Base-by-base conservation (phyloP, 2,797 vertebrate species). In the Morelia viridis region DNA sequence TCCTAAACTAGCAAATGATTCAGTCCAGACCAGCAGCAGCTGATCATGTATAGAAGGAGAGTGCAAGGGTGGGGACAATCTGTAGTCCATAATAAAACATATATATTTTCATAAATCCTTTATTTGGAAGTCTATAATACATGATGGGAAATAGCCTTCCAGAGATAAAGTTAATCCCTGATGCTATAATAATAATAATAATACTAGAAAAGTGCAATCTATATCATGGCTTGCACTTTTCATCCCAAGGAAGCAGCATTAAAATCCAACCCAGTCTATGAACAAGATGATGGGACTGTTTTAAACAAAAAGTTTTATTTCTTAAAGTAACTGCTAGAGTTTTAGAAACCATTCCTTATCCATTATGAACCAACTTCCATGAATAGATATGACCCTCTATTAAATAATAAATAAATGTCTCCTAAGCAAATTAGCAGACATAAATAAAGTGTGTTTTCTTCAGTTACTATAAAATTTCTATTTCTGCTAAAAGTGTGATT, bases 401-500 rank as follows among this genome's bases (percentile, higher is more conserved):
- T 87, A 80, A 92, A 41, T 46, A 57, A 90, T 65, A 83, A 80
- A 90, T 83, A 92, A 83, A 64, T 64, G 46, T 46, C 24, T 57
- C 35, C 58, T 53, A 0, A 13, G 9, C n/a, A 61, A 57, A 31
- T 83, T 41, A 22, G 3, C 35, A 46, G 35, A 46, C 19, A 46
- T 80, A 80, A 87, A 35, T n/a, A 62, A 61, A 12, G 24, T 80
- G 2, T 5, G 2, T 93, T 94, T 90, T 64, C 50, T 31, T 90
- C 91, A 93, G 50, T 87, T 91, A 3, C 76, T 92, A 5, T 87
- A 89, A 41, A 28, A 68, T 93, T 92, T 28, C 64, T 28, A 13
- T 13, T 41, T 24, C 57, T 92, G 89, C 94, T 97, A 98, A 92
- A 98, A 97, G 84, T 96, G 85, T 87, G 97, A 97, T 95, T 98